Base-by-base conservation (phyloP, 1,140 invertebrate species). In the Drosophila albomicans region DNA sequence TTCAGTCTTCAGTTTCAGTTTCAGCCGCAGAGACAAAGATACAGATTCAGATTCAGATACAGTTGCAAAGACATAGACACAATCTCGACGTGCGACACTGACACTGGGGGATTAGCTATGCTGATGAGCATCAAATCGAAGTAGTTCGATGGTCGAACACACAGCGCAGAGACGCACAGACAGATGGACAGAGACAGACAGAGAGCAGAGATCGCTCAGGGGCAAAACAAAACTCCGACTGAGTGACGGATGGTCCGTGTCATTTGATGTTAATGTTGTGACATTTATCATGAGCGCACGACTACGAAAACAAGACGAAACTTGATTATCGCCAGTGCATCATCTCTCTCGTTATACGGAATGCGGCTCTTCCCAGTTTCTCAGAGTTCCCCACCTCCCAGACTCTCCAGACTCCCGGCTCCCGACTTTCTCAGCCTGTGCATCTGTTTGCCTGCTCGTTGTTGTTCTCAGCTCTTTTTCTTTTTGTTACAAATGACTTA, bases 221-320 rank as follows among this genome's bases (percentile, higher is more conserved):
- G 85, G 82, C 84, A 88, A 25, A 62, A 66, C 58, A 49, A 59
- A 68, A 73, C 84, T 91, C 91, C 91, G 91, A 92, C 91, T 80
- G 91, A 92, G 91, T 92, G 91, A 92, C 87, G 87, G 91, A 92
- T 92, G 91, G 88, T 91, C 87, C 91, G 75, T 92, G 91, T 92
- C 91, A 92, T 92, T 92, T 80, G 87, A 91, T 91, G 91, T 92
- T 92, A 92, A 92, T 92, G 91, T 91, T 91, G 87, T 92, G 91
- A 92, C 91, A 92, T 92, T 91, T 91, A 92, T 92, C 91, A 92
- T 91, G 75, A 85, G 87, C 91, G 78, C 75, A 76, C 77, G 89
- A 81, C 88, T 73, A 91, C 65, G 86, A 89, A 78, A 89, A 89
- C 86, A 89, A 89, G 85, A 85, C 85, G 81, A 82, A 84, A 86